Evolutionary conservation across 2,797 vertebrate genomes (phyloP).

Genomic region (Falco naumanni): DNA sequence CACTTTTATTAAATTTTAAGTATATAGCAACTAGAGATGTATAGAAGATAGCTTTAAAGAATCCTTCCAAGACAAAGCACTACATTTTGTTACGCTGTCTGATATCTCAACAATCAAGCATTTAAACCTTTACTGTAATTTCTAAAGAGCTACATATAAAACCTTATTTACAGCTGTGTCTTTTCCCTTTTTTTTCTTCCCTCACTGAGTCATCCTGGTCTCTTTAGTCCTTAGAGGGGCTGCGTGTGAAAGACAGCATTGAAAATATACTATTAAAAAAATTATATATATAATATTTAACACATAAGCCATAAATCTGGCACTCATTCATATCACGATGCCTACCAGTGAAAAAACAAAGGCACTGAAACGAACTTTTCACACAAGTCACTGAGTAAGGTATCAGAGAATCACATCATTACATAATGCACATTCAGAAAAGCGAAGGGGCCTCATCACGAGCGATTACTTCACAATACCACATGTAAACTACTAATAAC

Average conservation of each 20-base stretch:
- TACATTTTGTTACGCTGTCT: neutral
- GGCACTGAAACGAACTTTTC: conserved; percentile 22
- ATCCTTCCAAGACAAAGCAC: neutral
- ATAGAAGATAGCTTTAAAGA: neutral
- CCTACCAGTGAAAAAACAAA: conserved; percentile 8
- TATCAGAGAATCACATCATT: neutral
- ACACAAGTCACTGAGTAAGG: neutral
- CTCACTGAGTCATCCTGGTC: neutral
- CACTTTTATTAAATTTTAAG: neutral
- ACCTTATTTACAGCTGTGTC: neutral
- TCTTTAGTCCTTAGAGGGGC: neutral
- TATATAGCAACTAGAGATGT: neutral
- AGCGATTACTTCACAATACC: neutral
- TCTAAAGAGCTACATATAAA: neutral
- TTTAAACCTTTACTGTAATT: conserved; percentile 2
- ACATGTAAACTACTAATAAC: neutral
- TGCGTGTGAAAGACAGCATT: neutral
- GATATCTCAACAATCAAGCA: neutral
- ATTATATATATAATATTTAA: neutral
- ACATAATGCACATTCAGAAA: neutral
- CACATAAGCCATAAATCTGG: neutral
- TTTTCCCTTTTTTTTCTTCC: neutral
- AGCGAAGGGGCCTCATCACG: neutral
- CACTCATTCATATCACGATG: neutral
- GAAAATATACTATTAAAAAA: neutral